These are phyloP conservation scores for Formica aserva DNA, from an alignment of 2,888 invertebrate species.

Conservation along the genomic window DNA sequence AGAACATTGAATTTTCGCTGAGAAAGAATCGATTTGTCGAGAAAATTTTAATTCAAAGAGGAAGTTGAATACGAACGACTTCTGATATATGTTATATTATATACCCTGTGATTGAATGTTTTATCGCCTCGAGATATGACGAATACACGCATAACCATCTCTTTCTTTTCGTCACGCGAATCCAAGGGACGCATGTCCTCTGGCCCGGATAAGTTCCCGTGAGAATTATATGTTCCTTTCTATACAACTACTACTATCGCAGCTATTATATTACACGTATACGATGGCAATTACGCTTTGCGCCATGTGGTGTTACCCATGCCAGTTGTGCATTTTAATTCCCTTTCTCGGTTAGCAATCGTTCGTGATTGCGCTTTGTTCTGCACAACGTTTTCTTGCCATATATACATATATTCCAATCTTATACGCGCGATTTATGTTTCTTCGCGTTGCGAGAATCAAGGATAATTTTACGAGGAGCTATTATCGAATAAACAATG, in stretches of 20 bases:
- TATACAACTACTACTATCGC: background rate
- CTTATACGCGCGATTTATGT: constrained; percentile 18
- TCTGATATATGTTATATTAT: constrained; percentile 2
- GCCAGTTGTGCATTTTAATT: constrained; percentile 48
- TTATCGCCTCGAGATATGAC: constrained; percentile 3
- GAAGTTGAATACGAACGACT: background rate
- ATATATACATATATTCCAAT: background rate
- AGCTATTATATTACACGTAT: no score
- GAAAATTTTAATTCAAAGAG: background rate
- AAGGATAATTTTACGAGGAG: background rate
- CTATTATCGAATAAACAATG: background rate
- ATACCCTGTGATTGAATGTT: constrained; percentile 1
- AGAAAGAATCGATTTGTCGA: background rate
- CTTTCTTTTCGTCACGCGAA: background rate
- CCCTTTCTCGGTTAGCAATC: constrained; percentile 13
- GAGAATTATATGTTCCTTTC: constrained; percentile 9
- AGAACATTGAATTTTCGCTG: background rate
- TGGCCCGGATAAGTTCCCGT: background rate
- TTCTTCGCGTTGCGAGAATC: constrained; percentile 11
- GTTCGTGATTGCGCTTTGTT: constrained; percentile 43
- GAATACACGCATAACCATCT: background rate
- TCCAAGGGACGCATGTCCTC: constrained; percentile 3
- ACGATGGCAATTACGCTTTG: constrained; percentile 21
- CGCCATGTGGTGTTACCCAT: constrained; percentile 36
- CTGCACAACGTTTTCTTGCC: constrained; percentile 7